A percentile compares a stretch with the other conserved stretches of the same genome.
These are phyloP conservation scores for Neodon shergylaensis DNA, from an alignment of 2,113 vertebrate genomes.

Conservation along the genomic window DNA sequence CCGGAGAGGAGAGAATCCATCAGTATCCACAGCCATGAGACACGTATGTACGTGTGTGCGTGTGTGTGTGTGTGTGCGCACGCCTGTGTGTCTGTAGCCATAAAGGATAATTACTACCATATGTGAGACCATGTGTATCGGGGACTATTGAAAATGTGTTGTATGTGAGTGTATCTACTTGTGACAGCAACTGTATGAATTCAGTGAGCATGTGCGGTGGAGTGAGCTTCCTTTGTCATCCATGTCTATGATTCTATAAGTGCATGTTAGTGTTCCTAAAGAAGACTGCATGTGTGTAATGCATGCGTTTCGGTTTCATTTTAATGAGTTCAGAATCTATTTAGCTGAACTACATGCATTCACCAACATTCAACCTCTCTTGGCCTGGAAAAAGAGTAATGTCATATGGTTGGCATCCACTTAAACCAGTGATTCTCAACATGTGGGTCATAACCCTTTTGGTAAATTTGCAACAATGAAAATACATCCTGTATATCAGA, in stretches of 20 bases:
- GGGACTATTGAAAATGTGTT: background rate
- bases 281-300: background rate
- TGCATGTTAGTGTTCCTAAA: background rate
- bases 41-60: slow-evolving; percentile 52
- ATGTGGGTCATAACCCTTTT: background rate
- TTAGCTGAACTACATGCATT: background rate
- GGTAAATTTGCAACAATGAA: background rate
- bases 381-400: background rate
- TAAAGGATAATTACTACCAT: too few relatives aligned
- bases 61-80: background rate
- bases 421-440: background rate
- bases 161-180: too few relatives aligned
- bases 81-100: background rate
- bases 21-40: slow-evolving; percentile 38
- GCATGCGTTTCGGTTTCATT: background rate
- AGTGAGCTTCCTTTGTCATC: accelerated
- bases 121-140: background rate
- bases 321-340: background rate
- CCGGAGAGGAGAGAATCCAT: background rate
- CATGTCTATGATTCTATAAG: background rate
- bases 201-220: background rate
- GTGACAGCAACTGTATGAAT: background rate
- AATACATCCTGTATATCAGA: background rate
- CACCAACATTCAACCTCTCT: too few relatives aligned
- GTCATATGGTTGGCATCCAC: background rate